These are phyloP conservation scores for Caenorhabditis sp. DNA, from an alignment of 2,888 invertebrate species.

Conservation along the genomic window DNA sequence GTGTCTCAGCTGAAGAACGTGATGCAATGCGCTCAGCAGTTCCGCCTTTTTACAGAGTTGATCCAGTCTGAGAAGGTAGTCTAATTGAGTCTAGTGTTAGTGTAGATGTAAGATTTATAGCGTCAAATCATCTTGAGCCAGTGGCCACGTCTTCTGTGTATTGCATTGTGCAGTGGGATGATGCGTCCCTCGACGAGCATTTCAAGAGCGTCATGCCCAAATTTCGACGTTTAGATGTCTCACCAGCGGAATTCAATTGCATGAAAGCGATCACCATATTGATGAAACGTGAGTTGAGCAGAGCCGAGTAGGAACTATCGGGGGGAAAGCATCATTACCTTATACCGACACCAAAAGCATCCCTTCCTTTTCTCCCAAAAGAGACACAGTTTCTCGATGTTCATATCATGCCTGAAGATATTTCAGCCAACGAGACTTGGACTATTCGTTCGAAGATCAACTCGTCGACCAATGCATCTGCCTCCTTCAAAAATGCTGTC, in stretches of 20 bases:
- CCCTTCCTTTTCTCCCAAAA: slow-evolving; percentile 3
- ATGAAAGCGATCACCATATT: slow-evolving; percentile 98
- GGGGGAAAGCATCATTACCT: slow-evolving; percentile 60
- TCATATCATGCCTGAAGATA: too few relatives aligned
- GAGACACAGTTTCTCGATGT: slow-evolving; percentile 4
- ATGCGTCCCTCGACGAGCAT: slow-evolving; percentile 92
- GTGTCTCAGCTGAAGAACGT: slow-evolving; percentile 97
- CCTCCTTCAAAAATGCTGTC: slow-evolving; percentile 92
- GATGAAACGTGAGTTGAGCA: slow-evolving; percentile 62
- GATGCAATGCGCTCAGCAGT: slow-evolving; percentile 91
- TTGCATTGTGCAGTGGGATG: slow-evolving; percentile 86
- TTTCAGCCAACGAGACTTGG: slow-evolving; percentile 86
- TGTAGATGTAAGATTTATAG: slow-evolving; percentile 15
- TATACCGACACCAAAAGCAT: slow-evolving; percentile 23
- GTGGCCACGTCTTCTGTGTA: slow-evolving; percentile 59
- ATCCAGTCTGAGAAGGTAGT: slow-evolving; percentile 58
- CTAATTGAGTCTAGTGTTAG: too few relatives aligned
- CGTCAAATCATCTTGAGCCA: slow-evolving; percentile 58
- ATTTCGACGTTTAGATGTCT: slow-evolving; percentile 87
- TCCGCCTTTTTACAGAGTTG: slow-evolving; percentile 50
- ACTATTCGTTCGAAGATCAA: slow-evolving; percentile 95
- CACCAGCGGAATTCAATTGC: slow-evolving; percentile 98
- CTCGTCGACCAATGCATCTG: slow-evolving; percentile 99
- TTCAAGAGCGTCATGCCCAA: slow-evolving; percentile 92
- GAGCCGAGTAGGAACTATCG: slow-evolving; percentile 22